Percentiles rank a stretch among this genome's conserved stretches.
phyloP scores from a whole-genome alignment of 2,888 invertebrate genomes.

The Catocala fraxini region DNA sequence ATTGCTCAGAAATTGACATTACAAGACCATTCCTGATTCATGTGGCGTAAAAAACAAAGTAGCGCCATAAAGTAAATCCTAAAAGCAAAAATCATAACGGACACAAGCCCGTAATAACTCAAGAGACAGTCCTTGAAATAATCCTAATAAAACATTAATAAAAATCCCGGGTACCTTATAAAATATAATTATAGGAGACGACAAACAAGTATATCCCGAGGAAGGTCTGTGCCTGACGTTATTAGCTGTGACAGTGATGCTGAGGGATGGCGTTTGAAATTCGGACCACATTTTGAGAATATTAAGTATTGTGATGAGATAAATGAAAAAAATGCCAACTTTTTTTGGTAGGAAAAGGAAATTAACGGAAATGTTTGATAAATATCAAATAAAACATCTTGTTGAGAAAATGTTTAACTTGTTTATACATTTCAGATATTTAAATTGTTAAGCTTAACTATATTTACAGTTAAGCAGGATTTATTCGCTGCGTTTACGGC shows the following conservation, averaged over 20 bases:
- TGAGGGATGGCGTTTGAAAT: conserved; percentile 19
- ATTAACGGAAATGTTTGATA: not conserved
- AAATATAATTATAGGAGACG: conserved; percentile 47
- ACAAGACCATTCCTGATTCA: not conserved
- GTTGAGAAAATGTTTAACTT: too few relatives aligned
- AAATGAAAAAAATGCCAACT: conserved; percentile 16
- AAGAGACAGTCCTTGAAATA: conserved; percentile 27
- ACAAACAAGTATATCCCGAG: conserved; percentile 38
- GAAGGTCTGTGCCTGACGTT: conserved; percentile 25
- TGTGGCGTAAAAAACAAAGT: conserved; percentile 10
- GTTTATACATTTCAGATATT: too few relatives aligned
- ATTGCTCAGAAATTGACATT: not conserved
- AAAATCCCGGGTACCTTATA: conserved; percentile 33
- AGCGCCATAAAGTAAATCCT: conserved; percentile 9
- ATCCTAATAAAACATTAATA: conserved; percentile 48
- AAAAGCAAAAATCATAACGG: conserved; percentile 15
- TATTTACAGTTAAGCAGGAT: too few relatives aligned
- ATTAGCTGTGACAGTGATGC: conserved; percentile 30
- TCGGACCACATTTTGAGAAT: conserved; percentile 15
- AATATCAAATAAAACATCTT: too few relatives aligned
- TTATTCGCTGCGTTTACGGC: too few relatives aligned
- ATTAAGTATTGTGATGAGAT: conserved; percentile 18
- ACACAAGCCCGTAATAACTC: conserved; percentile 20
- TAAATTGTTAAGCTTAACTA: too few relatives aligned
- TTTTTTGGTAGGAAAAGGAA: conserved; percentile 7